Evolutionary conservation across 30 jellyfish, hydroid and myxozoan genomes (phyloP), one percentile per base, ranked within the genome.

Genomic region (Chrysaora quinquecirrha): DNA sequence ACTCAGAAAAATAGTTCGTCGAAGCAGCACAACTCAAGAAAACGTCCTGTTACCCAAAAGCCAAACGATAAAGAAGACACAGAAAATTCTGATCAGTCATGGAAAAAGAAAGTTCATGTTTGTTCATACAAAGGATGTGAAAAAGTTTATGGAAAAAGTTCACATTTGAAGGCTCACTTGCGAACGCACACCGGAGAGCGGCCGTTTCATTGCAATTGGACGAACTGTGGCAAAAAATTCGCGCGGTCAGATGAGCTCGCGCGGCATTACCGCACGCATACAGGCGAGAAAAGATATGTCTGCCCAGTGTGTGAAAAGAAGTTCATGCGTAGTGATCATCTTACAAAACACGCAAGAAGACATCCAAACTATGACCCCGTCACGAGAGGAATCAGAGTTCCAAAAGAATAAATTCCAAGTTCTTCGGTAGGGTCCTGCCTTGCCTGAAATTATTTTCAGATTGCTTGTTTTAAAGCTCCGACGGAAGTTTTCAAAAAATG

Each of bases 241-340:
- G 99, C 99, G 69, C 91, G 99, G 25, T 95, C 99, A 12, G 99
- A 95, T 73, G 99, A 95, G 78, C 96, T 95, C 62, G 97, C 99
- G 24, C 94, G 99, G 48, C 99, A 95, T 58, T 77, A 74, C 72
- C 91, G 99, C 78, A 95, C 96, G 3, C 99, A 95, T 50, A 95
- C 99, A 0, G 99, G 99, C 30, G 99, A 95, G 71, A 95, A 95
- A 64, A 82, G 76, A 67, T 95, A 95, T 64, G 99, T 89, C 23
- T 95, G 99, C 58, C 97, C 99, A 1, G 97, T 95, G 19, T 95
- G 99, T 60, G 95, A 96, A 29, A 95, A 95, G 48, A 81, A 97
- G 38, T 95, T 95, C 88, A 95, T 95, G 99, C 76, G 99, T 46
- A 95, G 99, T 34, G 99, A 95, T 63, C 99, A 95, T 75, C 70